Conservation (phyloP, 2,113 vertebrate species). For the Garra rufa region DNA sequence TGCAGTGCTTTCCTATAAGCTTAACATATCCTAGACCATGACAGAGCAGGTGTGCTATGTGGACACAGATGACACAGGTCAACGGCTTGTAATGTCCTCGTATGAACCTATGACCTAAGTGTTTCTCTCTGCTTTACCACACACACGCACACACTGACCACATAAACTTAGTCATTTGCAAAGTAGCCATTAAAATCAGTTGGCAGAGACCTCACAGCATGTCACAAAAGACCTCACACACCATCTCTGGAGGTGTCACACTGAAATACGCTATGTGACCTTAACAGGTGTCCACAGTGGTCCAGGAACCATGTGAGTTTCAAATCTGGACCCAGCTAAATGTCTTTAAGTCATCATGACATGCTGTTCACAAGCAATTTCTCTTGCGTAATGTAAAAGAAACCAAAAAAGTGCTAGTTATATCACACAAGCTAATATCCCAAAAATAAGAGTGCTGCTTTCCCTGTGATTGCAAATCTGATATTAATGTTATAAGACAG, state of each 20-base stretch:
- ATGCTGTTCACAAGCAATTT: neutral
- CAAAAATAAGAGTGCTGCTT: neutral
- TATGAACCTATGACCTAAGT: constrained; percentile 52
- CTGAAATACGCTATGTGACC: constrained; percentile 51
- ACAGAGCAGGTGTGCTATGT: constrained; percentile 47
- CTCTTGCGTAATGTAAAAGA: neutral
- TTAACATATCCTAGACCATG: neutral
- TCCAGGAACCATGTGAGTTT: constrained; percentile 13
- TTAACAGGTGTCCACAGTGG: constrained; percentile 54
- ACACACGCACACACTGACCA: neutral
- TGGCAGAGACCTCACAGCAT: constrained; percentile 49
- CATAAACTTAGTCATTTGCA: constrained; percentile 12
- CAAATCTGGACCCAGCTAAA: neutral
- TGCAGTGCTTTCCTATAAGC: neutral
- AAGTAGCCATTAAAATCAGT: constrained; percentile 24
- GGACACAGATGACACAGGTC: constrained; percentile 47
- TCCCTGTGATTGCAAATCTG: neutral
- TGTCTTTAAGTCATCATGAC: neutral
- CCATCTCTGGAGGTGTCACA: constrained; percentile 37
- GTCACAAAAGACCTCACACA: constrained; percentile 39
- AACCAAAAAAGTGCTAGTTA: too few species aligned
- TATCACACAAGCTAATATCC: too few species aligned
- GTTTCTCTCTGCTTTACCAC: constrained; percentile 30
- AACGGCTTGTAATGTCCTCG: constrained; percentile 57
- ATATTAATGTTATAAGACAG: neutral